Conservation (phyloP, 2,113 vertebrate species). For the Mirounga angustirostris region DNA sequence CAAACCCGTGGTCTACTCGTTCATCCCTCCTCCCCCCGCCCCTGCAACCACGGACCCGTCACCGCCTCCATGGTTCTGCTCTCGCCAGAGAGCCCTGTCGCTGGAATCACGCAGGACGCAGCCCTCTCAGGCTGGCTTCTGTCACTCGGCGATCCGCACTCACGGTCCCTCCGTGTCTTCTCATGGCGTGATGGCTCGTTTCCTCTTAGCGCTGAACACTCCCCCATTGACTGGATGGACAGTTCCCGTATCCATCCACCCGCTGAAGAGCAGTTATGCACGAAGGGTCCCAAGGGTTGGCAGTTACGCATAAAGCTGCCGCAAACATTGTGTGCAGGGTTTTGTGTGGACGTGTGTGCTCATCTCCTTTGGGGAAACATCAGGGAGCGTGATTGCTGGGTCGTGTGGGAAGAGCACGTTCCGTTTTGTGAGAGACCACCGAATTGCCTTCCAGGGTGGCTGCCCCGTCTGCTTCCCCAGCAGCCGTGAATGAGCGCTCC, state of each 20-base stretch:
- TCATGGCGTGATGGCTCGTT: too few relatives aligned
- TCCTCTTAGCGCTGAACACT: too few relatives aligned
- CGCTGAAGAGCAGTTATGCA: too few relatives aligned
- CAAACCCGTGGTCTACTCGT: accelerated
- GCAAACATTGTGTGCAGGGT: accelerated
- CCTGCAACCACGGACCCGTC: not conserved
- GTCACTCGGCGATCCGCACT: too few relatives aligned
- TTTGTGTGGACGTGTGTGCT: not conserved
- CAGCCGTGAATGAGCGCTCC: not conserved
- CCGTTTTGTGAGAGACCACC: not conserved
- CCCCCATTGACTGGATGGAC: not conserved
- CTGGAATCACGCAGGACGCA: too few relatives aligned
- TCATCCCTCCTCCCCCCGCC: not conserved
- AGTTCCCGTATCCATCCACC: not conserved
- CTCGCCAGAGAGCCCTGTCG: not conserved
- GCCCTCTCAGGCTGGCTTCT: too few relatives aligned
- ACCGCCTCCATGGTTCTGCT: accelerated
- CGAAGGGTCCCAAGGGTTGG: not conserved
- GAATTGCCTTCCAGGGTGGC: not conserved
- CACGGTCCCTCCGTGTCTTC: too few relatives aligned
- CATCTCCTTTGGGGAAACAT: not conserved
- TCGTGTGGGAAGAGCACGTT: not conserved
- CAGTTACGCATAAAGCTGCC: not conserved
- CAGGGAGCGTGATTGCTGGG: not conserved
- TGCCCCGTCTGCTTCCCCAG: not conserved